A percentile compares a stretch with the other conserved stretches of the same genome.
phyloP scores from a whole-genome alignment of 53 echinoderm and acorn worm genomes.

The Pentamera pediparva region DNA sequence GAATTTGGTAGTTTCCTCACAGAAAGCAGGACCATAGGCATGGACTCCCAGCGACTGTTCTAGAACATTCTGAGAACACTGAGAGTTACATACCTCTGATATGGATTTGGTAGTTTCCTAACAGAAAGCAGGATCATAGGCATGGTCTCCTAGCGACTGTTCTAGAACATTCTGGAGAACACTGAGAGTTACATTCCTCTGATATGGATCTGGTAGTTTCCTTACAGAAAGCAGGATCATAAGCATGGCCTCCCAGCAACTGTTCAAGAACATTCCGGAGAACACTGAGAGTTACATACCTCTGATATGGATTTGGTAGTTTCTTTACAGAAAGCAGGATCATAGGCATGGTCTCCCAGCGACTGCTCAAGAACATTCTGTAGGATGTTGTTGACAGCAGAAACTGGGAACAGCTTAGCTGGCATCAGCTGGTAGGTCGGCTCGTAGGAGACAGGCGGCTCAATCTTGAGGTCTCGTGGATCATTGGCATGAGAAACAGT shows the following conservation, averaged over 20 bases:
- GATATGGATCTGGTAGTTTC: no score
- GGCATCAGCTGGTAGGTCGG: conserved; percentile 92
- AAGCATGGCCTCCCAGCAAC: no score
- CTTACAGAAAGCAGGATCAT: no score
- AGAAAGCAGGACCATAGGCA: conserved; percentile 85
- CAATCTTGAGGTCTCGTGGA: conserved; percentile 65
- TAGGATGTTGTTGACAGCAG: conserved; percentile 65
- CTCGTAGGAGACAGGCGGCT: conserved; percentile 65
- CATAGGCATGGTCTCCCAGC: conserved; percentile 76
- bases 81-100: no score
- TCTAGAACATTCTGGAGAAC: no score
- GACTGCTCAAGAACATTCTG: conserved; percentile 73
- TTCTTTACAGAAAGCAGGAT: conserved; percentile 87
- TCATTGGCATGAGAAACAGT: conserved; percentile 94
- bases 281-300: no score
- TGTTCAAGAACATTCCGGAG: no score
- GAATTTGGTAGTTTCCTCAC: conserved; percentile 90
- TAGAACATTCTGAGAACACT: conserved; percentile 70
- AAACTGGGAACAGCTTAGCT: conserved; percentile 74
- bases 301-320: conserved; percentile 98
- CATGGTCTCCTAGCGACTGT: no score
- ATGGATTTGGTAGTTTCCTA: no score
- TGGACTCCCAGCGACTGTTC: conserved; percentile 71
- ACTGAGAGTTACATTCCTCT: no score
- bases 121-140: no score